Evolutionary conservation across 2,888 invertebrate species (phyloP).

Genomic region (Rhodophaea formosa): DNA sequence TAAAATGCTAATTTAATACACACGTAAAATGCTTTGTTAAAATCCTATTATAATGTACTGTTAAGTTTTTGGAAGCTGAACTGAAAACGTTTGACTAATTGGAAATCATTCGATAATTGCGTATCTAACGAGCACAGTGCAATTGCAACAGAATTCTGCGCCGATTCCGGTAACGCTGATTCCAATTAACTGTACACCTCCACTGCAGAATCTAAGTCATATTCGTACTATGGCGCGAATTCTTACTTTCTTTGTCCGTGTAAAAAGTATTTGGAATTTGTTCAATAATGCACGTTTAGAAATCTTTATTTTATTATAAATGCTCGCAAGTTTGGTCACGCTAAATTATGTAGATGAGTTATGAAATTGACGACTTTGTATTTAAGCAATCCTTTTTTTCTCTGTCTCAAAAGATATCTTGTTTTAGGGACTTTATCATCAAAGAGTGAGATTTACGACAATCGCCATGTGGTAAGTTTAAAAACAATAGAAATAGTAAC

Average conservation of each 20-base stretch:
- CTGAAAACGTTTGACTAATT: conserved; percentile 32
- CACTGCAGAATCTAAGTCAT: not conserved
- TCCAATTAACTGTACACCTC: conserved; percentile 23
- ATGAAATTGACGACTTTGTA: too few species aligned
- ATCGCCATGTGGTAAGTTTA: too few species aligned
- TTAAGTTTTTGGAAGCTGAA: conserved; percentile 19
- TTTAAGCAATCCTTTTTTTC: too few species aligned
- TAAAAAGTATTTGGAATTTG: not conserved
- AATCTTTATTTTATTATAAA: not conserved
- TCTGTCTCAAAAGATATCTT: too few species aligned
- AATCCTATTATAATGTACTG: not conserved
- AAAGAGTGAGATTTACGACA: too few species aligned
- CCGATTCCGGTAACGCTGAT: conserved; percentile 30
- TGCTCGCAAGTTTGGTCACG: too few species aligned
- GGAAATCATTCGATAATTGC: conserved; percentile 36
- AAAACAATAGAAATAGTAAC: too few species aligned
- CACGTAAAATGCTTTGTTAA: too few species aligned
- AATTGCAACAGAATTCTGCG: conserved; percentile 30
- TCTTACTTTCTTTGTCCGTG: not conserved
- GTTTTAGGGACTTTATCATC: too few species aligned
- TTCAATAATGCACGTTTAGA: not conserved
- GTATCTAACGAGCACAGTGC: conserved; percentile 30
- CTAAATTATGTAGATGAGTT: too few species aligned
- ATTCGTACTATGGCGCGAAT: conserved; percentile 1
- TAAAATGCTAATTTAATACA: too few species aligned